Evolutionary conservation across 2,797 vertebrate genomes (phyloP), one percentile per base, ranked within the genome.

Genomic region (Tolypeutes matacus): DNA sequence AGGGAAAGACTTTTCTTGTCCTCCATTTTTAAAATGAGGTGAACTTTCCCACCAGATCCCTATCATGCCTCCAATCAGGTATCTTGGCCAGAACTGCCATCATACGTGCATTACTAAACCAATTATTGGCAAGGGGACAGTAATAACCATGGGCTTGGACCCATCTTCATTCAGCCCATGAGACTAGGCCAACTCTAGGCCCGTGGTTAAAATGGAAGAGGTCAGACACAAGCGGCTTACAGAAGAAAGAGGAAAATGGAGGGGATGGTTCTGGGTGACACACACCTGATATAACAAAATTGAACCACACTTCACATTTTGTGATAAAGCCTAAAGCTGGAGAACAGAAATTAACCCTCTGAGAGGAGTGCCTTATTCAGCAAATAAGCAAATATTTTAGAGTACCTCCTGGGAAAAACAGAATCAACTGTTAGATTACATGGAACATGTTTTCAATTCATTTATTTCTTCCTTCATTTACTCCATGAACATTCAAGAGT

Each of bases 71-170:
- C 10, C n/a, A 11, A 4, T 46, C 20, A 2, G 12, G 29, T 58
- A 23, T 46, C 14, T 51, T 62, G n/a, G 39, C 31, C 25, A 25
- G 42, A 4, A 39, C 25, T 49, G n/a, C 31, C 31, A 39, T 23
- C 1, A 3, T 3, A 4, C 42, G 20, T 62, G 75, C n/a, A 21
- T 46, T 5, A 9, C 42, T 53, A 12, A 8, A n/a, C 21, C 70
- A n/a, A 14, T 20, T 49, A 4, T 4, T 2, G 60, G 46, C 2
- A 2, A 36, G 39, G 15, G 27, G 51, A n/a, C 20, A 14, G 46
- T 3, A 1, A 17, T 20, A n/a, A 21, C 39, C 3, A 5, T 2
- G 31, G 6, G 8, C 72, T 65, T 53, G 23, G 23, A n/a, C 2
- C 5, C 15, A 18, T n/a, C 29, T 8, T 3, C 23, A 17, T 8